Evolutionary conservation across 2,797 vertebrate species (phyloP).

Genomic region (Gallinago solitaria): DNA sequence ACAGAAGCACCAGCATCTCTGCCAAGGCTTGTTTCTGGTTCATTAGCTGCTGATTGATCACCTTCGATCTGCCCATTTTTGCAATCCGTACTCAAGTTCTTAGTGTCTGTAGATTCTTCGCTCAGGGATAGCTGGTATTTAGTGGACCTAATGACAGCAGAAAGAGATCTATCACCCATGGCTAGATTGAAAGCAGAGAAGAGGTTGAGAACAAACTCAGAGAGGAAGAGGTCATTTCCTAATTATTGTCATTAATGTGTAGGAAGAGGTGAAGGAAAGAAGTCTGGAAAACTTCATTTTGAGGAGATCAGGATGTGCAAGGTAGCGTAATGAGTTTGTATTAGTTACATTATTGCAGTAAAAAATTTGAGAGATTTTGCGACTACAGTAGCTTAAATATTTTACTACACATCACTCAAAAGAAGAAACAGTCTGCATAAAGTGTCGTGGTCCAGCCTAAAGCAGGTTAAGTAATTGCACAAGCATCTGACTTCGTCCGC

Average conservation of each 20-base stretch:
- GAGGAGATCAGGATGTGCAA: neutral
- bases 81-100: neutral
- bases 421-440: neutral
- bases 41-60: neutral
- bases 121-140: constrained; percentile 82
- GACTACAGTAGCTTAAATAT: neutral
- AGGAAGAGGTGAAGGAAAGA: neutral
- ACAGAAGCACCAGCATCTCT: neutral
- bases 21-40: neutral
- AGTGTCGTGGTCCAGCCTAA: neutral
- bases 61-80: constrained; percentile 1
- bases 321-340: neutral
- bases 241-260: neutral
- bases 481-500: neutral
- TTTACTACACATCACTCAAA: neutral
- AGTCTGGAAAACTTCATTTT: neutral
- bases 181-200: neutral
- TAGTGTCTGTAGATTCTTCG: constrained; percentile 53
- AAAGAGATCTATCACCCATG: neutral
- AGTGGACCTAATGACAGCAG: constrained; percentile 75
- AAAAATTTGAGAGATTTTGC: neutral
- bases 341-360: neutral
- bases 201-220: neutral
- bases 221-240: neutral
- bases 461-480: neutral